Evolutionary conservation across 2,113 vertebrate genomes (phyloP), one percentile per base, ranked within the genome.

Genomic region (Microcebus murinus): DNA sequence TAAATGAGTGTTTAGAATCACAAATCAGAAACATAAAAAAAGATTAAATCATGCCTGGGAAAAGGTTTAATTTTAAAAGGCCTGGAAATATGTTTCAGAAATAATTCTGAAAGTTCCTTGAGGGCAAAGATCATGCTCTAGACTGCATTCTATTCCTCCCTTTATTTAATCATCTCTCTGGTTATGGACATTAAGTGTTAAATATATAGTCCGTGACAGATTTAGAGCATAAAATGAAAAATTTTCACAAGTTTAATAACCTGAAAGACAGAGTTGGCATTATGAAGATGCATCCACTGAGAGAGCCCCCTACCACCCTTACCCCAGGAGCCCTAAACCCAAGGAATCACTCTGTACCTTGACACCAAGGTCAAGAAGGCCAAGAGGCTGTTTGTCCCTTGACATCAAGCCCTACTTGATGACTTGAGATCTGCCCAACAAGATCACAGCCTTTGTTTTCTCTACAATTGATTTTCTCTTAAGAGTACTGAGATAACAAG

Each of bases 61-160:
- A 70, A 96, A 87, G 17, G 61, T 31, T 14, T 34, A 31, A 5
- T 50, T 95, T 91, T 36, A 48, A 86, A 77, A 94, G 67, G 65
- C 34, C 50, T 87, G 70, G 63, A 90, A 86, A 95, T 55, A 85
- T 15, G 42, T 25, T 92, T 88, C 59, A 91, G 79, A 96, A 93
- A 67, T 77, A 55, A 91, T 50, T 34, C 8, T 76, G 18, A 31
- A 77, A 93, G 90, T 55, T 91, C 52, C 83, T 21, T 42, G 55
- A 88, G 52, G 45, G 52, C 50, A 90, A 91, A 85, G 65, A 59
- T 85, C 89, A 77, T 6, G 1, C 23, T 91, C 82, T 55, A 48
- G 71, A 55, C 20, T 45, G 18, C 71, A 68, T 48, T 29, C 21
- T 48, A 8, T 50, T 61, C 55, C 27, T 94, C 48, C 65, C 42